Conservation (phyloP, 2,113 vertebrate genomes). For the Lycaon pictus region DNA sequence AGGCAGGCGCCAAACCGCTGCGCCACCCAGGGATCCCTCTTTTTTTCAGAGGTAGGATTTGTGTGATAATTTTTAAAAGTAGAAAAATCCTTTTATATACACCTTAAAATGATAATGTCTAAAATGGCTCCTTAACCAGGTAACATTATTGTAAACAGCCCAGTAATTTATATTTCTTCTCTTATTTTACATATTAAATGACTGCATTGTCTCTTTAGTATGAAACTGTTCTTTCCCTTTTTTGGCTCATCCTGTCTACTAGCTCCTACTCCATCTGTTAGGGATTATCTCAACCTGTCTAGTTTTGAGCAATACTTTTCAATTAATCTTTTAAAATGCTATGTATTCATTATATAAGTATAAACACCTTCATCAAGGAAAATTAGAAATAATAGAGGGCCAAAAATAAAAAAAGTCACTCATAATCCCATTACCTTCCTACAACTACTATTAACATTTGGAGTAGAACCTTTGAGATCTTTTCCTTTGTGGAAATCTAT, state of each 20-base stretch:
- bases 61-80: neutral
- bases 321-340: slow-evolving; percentile 11
- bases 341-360: slow-evolving; percentile 40
- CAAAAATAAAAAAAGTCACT: slow-evolving; percentile 36
- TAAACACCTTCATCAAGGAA: slow-evolving; percentile 17
- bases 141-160: slow-evolving; percentile 21
- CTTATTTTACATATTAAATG: neutral
- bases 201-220: neutral
- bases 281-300: slow-evolving; percentile 20
- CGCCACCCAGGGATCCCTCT: neutral
- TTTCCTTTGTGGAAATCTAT: slow-evolving; percentile 44
- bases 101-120: slow-evolving; percentile 32
- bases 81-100: slow-evolving; percentile 32
- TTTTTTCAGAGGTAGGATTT: slow-evolving; percentile 49
- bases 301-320: slow-evolving; percentile 55
- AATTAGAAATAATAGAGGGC: slow-evolving; percentile 25
- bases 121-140: neutral
- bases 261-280: neutral
- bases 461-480: neutral
- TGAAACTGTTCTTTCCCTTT: neutral
- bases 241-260: slow-evolving; percentile 17
- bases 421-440: neutral
- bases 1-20: too few relatives aligned
- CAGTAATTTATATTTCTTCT: slow-evolving; percentile 3
- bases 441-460: slow-evolving; percentile 45